A percentile compares a stretch with the other conserved stretches of the same genome.
These are phyloP conservation scores for Ectropis crepuscularia DNA, from an alignment of 2,888 invertebrate genomes.

Conservation along the genomic window DNA sequence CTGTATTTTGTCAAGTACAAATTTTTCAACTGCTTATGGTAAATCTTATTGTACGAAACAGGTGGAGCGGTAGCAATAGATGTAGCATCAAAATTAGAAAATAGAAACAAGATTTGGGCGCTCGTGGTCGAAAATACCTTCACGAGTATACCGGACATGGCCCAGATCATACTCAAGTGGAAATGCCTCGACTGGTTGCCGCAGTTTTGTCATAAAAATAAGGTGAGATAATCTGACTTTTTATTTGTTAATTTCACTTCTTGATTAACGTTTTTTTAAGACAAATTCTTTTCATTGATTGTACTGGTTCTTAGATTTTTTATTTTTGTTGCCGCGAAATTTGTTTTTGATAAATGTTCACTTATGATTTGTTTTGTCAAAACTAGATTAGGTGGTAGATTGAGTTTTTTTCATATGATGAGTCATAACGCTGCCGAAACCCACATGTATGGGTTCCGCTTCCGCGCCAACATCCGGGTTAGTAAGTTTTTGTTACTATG, in stretches of 20 bases:
- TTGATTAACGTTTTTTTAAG: background rate
- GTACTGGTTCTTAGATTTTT: too few relatives aligned
- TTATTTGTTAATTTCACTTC: background rate
- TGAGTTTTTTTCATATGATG: too few relatives aligned
- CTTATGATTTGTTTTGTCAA: too few relatives aligned
- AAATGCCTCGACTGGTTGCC: conserved; percentile 91
- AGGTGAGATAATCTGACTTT: conserved; percentile 83
- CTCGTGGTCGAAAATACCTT: conserved; percentile 97
- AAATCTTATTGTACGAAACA: conserved; percentile 42
- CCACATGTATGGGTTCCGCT: too few relatives aligned
- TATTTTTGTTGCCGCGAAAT: too few relatives aligned
- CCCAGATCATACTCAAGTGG: conserved; percentile 91
- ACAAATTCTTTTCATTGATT: background rate
- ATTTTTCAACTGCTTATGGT: background rate
- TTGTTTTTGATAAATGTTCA: too few relatives aligned
- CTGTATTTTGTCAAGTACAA: too few relatives aligned
- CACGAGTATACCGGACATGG: conserved; percentile 97
- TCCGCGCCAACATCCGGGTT: too few relatives aligned
- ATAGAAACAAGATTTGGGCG: conserved; percentile 92
- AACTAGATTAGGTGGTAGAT: too few relatives aligned
- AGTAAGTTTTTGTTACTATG: too few relatives aligned
- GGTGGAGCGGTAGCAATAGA: conserved; percentile 97
- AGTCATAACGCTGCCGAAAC: too few relatives aligned
- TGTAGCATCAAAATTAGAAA: conserved; percentile 90
- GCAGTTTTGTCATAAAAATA: conserved; percentile 94